A percentile compares a stretch with the other conserved stretches of the same genome.
Conservation (phyloP, 23 tunicate genomes). For the Pegea sp. region DNA sequence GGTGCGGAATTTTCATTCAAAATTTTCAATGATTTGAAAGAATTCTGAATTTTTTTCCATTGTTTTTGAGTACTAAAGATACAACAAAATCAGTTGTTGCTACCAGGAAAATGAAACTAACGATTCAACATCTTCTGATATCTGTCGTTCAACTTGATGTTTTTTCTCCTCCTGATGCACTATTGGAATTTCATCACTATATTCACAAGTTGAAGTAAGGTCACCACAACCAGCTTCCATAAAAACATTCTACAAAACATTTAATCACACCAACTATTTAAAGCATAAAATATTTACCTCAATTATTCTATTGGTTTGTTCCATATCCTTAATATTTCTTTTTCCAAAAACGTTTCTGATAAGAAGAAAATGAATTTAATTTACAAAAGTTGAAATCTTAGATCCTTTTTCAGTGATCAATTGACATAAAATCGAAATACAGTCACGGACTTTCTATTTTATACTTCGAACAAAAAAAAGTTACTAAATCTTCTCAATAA, state of each 20-base stretch:
- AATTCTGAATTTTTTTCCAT: background rate
- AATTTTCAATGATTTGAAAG: background rate
- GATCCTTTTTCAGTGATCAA: too few species aligned
- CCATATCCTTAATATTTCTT: background rate
- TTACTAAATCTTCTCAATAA: too few species aligned
- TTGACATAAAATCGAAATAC: too few species aligned
- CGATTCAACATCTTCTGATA: conserved; percentile 55
- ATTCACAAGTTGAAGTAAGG: conserved; percentile 41
- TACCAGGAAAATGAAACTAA: conserved; percentile 1
- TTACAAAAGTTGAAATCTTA: too few species aligned
- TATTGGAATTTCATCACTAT: conserved; percentile 67
- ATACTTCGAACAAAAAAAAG: too few species aligned
- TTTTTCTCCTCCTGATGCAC: conserved; percentile 51
- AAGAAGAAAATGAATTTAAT: conserved; percentile 1
- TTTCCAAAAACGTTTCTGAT: background rate
- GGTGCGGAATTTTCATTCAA: background rate
- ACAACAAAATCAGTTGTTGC: background rate
- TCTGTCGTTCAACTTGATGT: conserved; percentile 62
- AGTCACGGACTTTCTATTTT: too few species aligned
- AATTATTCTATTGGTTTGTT: background rate
- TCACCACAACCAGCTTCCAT: conserved; percentile 66
- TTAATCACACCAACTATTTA: background rate
- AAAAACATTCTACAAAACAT: conserved; percentile 34
- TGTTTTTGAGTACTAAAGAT: background rate
- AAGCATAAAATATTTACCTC: background rate